Conservation (phyloP, 2,888 invertebrate species). For the Laspeyria flexula region DNA sequence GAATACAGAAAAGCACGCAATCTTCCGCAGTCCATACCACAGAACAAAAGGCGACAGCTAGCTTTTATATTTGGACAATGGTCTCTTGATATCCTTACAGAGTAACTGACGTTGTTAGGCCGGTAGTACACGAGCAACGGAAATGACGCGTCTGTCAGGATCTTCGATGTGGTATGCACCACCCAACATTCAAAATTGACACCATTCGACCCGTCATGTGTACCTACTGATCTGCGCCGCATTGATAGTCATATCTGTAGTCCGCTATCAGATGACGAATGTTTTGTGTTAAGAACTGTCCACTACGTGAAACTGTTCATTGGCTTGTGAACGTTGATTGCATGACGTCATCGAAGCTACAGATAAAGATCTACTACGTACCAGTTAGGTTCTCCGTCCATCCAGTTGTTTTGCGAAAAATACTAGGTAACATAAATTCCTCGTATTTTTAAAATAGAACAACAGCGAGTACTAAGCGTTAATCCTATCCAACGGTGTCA, state of each 20-base stretch:
- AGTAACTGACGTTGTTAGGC: slow-evolving; percentile 59
- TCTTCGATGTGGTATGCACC: slow-evolving; percentile 42
- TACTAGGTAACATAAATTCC: too few species aligned
- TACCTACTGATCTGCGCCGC: background rate
- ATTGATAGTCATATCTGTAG: background rate
- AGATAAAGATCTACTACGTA: too few species aligned
- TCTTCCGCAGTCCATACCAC: slow-evolving; percentile 42
- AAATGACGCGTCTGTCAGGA: slow-evolving; percentile 72
- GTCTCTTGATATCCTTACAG: slow-evolving; percentile 57
- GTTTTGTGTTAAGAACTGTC: background rate
- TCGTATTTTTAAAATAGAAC: too few species aligned
- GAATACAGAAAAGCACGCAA: slow-evolving; percentile 36
- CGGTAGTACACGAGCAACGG: slow-evolving; percentile 51
- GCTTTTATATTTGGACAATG: slow-evolving; percentile 69
- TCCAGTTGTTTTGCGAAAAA: too few species aligned
- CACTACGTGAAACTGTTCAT: background rate
- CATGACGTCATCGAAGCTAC: background rate
- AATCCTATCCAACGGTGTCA: too few species aligned
- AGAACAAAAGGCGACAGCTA: slow-evolving; percentile 56
- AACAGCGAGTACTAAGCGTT: too few species aligned
- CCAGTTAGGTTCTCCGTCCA: too few species aligned
- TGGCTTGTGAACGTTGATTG: background rate
- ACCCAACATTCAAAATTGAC: slow-evolving; percentile 32
- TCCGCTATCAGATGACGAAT: background rate
- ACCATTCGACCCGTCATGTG: slow-evolving; percentile 7